These are phyloP conservation scores for Ferdinandea cuprea DNA, from an alignment of 2,888 invertebrate species.

Conservation along the genomic window DNA sequence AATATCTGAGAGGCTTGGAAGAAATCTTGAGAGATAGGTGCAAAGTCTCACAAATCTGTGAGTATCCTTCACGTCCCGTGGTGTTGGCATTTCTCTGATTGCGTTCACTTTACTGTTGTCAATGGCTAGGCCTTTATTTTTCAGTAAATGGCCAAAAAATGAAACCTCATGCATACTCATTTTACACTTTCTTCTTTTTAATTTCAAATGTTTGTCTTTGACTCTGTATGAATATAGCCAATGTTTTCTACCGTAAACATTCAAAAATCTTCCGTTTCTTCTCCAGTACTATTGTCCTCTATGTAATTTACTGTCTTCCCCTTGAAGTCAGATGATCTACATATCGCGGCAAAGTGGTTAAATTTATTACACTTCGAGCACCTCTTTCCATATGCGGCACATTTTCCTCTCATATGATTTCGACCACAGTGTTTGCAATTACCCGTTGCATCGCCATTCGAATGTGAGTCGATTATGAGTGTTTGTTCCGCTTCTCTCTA, in stretches of 20 bases:
- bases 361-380: conserved; percentile 21
- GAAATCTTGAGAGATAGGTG: conserved; percentile 62
- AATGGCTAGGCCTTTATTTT: conserved; percentile 25
- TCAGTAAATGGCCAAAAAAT: conserved; percentile 52
- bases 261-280: background rate
- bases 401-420: background rate
- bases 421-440: conserved; percentile 2
- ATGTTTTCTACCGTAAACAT: conserved; percentile 19
- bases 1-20: conserved; percentile 75
- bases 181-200: conserved; percentile 44
- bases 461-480: background rate
- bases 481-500: background rate
- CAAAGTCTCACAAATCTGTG: conserved; percentile 50
- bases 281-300: conserved; percentile 6
- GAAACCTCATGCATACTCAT: no score
- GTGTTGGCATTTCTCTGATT: conserved; percentile 38
- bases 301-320: conserved; percentile 5
- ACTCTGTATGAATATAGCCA: no score
- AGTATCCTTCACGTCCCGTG: conserved; percentile 17
- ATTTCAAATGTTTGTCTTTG: conserved; percentile 47
- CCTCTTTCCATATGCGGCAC: conserved; percentile 24
- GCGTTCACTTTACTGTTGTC: conserved; percentile 31
- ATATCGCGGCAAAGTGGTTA: conserved; percentile 24
- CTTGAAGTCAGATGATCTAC: background rate
- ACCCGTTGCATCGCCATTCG: background rate